Percentiles rank a stretch among this genome's conserved stretches.
Conservation (phyloP, 2,113 vertebrate species). For the Petroica traversi region DNA sequence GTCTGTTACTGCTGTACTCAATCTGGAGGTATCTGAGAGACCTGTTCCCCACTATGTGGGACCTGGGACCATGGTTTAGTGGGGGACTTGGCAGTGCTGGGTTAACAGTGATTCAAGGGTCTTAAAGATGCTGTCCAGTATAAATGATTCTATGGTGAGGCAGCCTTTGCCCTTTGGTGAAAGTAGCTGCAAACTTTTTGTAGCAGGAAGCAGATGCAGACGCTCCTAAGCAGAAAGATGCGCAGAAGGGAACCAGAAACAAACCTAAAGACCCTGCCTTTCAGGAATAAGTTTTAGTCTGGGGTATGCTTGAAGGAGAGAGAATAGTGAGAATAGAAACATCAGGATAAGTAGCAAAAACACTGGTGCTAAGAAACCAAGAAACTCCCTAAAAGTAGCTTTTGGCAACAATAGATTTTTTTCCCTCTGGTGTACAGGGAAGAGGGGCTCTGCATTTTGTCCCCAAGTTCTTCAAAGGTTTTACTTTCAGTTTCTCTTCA, state of each 20-base stretch:
- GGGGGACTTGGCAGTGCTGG: neutral
- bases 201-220: neutral
- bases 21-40: neutral
- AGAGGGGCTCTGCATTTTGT: neutral
- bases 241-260: neutral
- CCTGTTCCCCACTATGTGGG: neutral
- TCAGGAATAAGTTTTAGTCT: neutral
- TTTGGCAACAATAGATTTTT: too few species aligned
- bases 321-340: neutral
- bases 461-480: neutral
- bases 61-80: neutral
- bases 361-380: neutral
- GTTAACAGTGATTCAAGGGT: neutral
- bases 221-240: neutral
- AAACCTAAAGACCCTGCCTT: neutral
- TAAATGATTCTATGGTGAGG: neutral
- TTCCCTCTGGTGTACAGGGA: accelerated
- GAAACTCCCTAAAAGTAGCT: neutral
- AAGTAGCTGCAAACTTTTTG: neutral
- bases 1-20: neutral
- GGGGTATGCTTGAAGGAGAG: neutral
- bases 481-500: neutral
- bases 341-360: neutral
- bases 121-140: neutral
- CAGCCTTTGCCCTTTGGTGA: neutral